Evolutionary conservation across 2,797 vertebrate genomes (phyloP).

Genomic region (Ceyx erithaca): DNA sequence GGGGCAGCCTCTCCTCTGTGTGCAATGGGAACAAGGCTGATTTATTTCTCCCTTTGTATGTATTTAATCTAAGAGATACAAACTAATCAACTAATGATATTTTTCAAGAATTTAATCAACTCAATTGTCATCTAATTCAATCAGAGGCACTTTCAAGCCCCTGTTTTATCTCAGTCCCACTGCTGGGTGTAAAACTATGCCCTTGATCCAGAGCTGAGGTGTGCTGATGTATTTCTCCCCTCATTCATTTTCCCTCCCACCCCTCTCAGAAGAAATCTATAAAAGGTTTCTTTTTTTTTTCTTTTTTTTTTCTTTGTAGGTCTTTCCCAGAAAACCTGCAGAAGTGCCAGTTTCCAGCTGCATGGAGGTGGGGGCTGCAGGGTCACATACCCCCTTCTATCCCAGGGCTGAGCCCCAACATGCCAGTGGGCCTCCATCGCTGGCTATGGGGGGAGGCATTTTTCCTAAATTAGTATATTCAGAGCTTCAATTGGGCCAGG

Average conservation of each 20-base stretch:
- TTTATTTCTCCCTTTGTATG: conserved; percentile 39
- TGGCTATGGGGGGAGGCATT: not conserved
- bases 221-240: not conserved
- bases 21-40: not conserved
- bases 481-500: not conserved
- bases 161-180: not conserved
- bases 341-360: not conserved
- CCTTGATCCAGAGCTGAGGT: conserved; percentile 1
- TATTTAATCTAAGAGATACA: conserved; percentile 57
- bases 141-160: conserved; percentile 50
- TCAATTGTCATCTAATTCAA: conserved; percentile 30
- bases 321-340: not conserved
- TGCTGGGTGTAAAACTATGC: conserved; percentile 7
- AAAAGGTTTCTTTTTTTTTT: not conserved
- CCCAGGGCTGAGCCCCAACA: not conserved
- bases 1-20: not conserved
- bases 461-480: conserved; percentile 21
- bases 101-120: conserved; percentile 59
- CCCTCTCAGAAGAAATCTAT: not conserved
- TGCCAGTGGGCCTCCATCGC: not conserved
- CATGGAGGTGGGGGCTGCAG: not conserved
- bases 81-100: conserved; percentile 19
- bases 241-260: not conserved
- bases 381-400: not conserved
- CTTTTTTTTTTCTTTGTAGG: no score